phyloP scores from a whole-genome alignment of 2,113 vertebrate genomes.

The Pagrus major region DNA sequence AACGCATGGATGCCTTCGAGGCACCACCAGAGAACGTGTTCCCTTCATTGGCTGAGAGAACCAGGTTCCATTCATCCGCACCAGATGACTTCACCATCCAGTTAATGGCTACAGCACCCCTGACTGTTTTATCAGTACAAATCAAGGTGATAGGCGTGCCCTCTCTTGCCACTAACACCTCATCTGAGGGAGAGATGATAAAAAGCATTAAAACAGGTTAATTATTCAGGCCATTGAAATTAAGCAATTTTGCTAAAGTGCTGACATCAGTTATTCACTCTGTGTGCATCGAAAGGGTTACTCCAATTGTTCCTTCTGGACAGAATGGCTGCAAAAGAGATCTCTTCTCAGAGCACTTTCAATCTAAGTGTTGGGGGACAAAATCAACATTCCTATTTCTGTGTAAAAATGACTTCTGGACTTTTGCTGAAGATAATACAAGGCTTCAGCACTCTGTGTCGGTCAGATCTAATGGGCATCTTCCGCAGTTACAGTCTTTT shows the following conservation, averaged over 20 bases:
- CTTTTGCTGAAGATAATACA: conserved; percentile 17
- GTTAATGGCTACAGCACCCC: conserved; percentile 51
- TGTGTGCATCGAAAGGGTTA: not conserved
- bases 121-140: conserved; percentile 60
- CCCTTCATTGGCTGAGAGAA: conserved; percentile 68
- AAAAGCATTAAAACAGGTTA: not conserved
- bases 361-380: not conserved
- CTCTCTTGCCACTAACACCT: conserved; percentile 73
- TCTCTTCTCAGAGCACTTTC: not conserved
- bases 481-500: not conserved
- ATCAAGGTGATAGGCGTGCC: conserved; percentile 58
- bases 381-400: conserved; percentile 7
- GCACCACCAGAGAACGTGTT: conserved; percentile 34
- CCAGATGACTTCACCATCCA: conserved; percentile 70
- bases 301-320: not conserved
- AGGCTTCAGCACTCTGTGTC: not conserved
- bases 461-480: conserved; percentile 6
- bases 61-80: conserved; percentile 57
- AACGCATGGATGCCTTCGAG: conserved; percentile 38
- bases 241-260: not conserved
- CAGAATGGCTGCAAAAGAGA: not conserved
- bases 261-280: not conserved
- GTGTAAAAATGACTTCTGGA: not conserved
- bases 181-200: conserved; percentile 49
- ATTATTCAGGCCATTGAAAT: not conserved